These are phyloP conservation scores for Pogona vitticeps DNA, from an alignment of 2,113 vertebrate genomes.

Conservation along the genomic window DNA sequence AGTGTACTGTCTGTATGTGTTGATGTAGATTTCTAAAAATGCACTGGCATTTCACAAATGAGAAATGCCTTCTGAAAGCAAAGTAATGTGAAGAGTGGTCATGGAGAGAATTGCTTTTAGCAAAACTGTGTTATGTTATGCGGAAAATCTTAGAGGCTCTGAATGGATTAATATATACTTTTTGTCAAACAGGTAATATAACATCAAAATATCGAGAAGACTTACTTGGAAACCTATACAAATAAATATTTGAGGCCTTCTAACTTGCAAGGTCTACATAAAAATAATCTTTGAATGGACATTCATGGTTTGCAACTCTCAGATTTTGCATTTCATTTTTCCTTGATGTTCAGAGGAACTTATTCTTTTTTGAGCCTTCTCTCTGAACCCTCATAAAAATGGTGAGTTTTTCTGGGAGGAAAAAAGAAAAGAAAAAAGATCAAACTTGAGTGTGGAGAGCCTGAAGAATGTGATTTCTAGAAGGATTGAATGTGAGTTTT, in stretches of 20 bases:
- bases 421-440: not conserved
- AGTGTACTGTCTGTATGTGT: not conserved
- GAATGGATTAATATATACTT: not conserved
- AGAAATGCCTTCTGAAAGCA: not conserved
- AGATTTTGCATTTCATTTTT: conserved; percentile 25
- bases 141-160: conserved; percentile 16
- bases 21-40: not conserved
- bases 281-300: not conserved
- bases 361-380: not conserved
- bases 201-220: not conserved
- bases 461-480: conserved; percentile 13
- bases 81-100: not conserved
- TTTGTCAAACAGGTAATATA: not conserved
- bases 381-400: not conserved
- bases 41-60: not conserved
- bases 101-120: conserved; percentile 7
- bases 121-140: not conserved
- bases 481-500: not conserved
- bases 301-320: conserved; percentile 14
- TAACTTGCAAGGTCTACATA: not conserved
- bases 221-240: conserved; percentile 14
- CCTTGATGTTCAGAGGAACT: conserved; percentile 4
- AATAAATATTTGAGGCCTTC: not conserved
- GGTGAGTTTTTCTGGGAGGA: not conserved
- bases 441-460: not conserved